These are phyloP conservation scores for Scatophagus argus DNA, from an alignment of 2,113 vertebrate genomes.

Conservation along the genomic window DNA sequence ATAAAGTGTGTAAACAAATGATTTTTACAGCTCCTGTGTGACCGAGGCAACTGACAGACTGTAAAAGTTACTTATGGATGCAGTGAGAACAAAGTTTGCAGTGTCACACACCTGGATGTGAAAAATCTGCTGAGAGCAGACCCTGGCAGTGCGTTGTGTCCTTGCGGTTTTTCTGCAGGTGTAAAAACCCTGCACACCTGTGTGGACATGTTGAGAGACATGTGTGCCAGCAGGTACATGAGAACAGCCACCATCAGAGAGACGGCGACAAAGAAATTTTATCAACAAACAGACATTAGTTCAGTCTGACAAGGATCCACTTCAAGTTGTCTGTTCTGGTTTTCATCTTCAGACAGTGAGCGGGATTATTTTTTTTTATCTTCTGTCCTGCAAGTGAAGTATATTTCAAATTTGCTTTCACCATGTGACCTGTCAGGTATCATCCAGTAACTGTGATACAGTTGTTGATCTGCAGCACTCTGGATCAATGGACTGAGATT, in stretches of 20 bases:
- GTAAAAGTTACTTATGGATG: slow-evolving; percentile 26
- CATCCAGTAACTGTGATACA: slow-evolving; percentile 17
- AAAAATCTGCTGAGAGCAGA: neutral
- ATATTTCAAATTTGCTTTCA: slow-evolving; percentile 12
- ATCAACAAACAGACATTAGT: neutral
- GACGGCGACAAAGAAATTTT: neutral
- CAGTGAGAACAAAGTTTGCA: neutral
- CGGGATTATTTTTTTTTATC: slow-evolving; percentile 8
- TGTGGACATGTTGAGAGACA: neutral
- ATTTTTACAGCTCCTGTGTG: slow-evolving; percentile 22
- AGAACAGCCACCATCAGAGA: neutral
- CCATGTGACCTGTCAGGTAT: slow-evolving; percentile 28
- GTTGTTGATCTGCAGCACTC: slow-evolving; percentile 50
- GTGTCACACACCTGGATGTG: neutral
- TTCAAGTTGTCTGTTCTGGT: neutral
- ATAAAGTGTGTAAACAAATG: slow-evolving; percentile 28
- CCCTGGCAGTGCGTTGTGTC: neutral
- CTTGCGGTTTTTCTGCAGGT: neutral
- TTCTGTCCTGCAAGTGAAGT: slow-evolving; percentile 9
- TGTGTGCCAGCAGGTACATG: too few species aligned
- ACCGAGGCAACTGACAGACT: slow-evolving; percentile 13
- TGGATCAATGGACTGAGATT: slow-evolving; percentile 55
- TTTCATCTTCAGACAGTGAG: neutral
- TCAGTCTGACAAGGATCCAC: neutral
- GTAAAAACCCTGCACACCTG: neutral